Evolutionary conservation across 2,113 vertebrate genomes (phyloP).

Genomic region (Gallinago jamesoni): DNA sequence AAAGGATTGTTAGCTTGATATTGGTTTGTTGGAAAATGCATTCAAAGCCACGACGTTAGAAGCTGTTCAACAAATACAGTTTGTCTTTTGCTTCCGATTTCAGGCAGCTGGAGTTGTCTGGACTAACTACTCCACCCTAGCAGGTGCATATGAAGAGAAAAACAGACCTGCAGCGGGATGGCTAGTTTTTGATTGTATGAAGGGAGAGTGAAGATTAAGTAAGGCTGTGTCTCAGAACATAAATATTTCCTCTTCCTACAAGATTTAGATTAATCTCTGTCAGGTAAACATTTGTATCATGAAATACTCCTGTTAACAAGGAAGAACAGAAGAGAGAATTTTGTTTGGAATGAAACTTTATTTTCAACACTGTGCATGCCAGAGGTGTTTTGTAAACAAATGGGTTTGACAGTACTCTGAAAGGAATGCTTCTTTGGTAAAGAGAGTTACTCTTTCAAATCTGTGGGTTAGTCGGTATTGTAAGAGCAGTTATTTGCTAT

Average conservation of each 20-base stretch:
- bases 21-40: background rate
- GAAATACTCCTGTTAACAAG: background rate
- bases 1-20: background rate
- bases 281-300: background rate
- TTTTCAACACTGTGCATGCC: background rate
- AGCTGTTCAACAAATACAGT: background rate
- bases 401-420: background rate
- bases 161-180: background rate
- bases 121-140: background rate
- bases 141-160: accelerated
- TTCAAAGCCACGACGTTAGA: background rate
- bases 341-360: background rate
- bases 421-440: background rate
- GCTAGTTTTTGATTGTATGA: background rate
- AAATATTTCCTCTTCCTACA: background rate
- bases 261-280: background rate
- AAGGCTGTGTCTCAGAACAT: background rate
- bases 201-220: background rate
- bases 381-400: background rate
- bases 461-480: background rate
- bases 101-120: background rate
- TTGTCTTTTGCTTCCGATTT: background rate
- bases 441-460: background rate
- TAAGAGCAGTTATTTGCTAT: background rate
- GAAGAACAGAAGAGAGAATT: background rate